Evolutionary conservation across 2,113 vertebrate species (phyloP), one percentile per base, ranked within the genome.

Genomic region (Lasiurus cinereus): DNA sequence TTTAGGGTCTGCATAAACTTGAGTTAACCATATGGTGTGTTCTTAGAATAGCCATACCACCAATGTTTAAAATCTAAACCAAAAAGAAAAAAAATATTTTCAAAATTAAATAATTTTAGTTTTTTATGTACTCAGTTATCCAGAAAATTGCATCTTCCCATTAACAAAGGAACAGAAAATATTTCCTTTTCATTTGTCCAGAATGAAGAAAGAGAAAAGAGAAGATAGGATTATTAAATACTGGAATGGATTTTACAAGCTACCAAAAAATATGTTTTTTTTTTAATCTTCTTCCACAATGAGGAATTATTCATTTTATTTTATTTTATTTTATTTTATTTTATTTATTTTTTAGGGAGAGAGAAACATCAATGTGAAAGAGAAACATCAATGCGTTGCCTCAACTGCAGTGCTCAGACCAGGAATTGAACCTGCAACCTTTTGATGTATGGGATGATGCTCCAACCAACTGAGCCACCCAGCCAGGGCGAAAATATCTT

Each of bases 11-110:
- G 33, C 31, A 88, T 50, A 80, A 73, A 90, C 62, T 74, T 76
- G 52, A 92, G 62, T 67, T 80, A 83, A 85, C 73, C 88, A 85
- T 93, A 85, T 79, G 78, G 70, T 59, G 21, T 39, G 36, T 72
- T 96, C 76, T 94, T 72, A 90, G 83, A 96, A 95, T 93, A 94
- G 56, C 67, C 46, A 64, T 18, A 36, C 52, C 15, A 92, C 13
- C 29, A 84, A 82, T 82, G 62, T 77, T 92, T 90, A 92, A 93
- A 91, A 92, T 93, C 50, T 90, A 95, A 96, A 90, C 91, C 69
- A 39, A 77, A 74, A 77, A 39, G 52, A 83, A 76, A 90, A 36
- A 22, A 80, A 16, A 8, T 18, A 15, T 74, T 77, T 83, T 77
- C 59, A 59, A 73, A 94, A 62, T 93, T 48, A 92, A 77, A 74